phyloP scores from a whole-genome alignment of 2,888 invertebrate genomes.

The Eristalis pertinax region DNA sequence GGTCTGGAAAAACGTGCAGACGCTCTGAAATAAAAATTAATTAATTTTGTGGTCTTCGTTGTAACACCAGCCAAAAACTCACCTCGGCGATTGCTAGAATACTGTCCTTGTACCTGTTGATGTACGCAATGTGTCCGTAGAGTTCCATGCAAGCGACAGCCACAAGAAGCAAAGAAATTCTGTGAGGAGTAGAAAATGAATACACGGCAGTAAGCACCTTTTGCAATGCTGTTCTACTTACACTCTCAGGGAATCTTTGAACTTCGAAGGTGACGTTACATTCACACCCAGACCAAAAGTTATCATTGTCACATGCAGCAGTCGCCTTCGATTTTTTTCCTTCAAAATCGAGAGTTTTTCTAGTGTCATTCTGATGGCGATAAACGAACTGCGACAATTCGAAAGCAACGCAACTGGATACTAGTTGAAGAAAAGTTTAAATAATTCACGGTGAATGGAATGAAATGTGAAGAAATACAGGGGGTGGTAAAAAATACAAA shows the following conservation, averaged over 20 bases:
- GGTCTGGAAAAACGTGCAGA: constrained; percentile 42
- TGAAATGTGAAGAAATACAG: too few relatives aligned
- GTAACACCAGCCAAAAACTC: background rate
- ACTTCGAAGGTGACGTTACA: constrained; percentile 40
- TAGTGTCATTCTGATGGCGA: too few relatives aligned
- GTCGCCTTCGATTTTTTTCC: constrained; percentile 37
- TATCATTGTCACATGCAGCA: constrained; percentile 1
- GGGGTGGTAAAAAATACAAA: too few relatives aligned
- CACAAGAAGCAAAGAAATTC: background rate
- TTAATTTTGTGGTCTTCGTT: too few relatives aligned
- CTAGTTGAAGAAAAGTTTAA: too few relatives aligned
- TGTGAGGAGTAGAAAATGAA: background rate
- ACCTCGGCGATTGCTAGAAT: constrained; percentile 38
- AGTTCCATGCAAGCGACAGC: constrained; percentile 9
- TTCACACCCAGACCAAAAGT: constrained; percentile 43
- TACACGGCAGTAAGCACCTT: too few relatives aligned
- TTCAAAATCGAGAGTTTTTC: background rate
- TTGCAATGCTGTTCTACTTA: too few relatives aligned
- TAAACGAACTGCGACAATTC: too few relatives aligned
- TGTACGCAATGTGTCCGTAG: constrained; percentile 11
- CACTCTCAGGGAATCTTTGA: constrained; percentile 40
- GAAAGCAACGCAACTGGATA: too few relatives aligned
- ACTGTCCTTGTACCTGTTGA: constrained; percentile 4
- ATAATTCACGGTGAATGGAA: too few relatives aligned
- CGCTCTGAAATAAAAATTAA: constrained; percentile 7